Base-by-base conservation (phyloP, 2,888 invertebrate species). In the Pachliopta kotzebuea region DNA sequence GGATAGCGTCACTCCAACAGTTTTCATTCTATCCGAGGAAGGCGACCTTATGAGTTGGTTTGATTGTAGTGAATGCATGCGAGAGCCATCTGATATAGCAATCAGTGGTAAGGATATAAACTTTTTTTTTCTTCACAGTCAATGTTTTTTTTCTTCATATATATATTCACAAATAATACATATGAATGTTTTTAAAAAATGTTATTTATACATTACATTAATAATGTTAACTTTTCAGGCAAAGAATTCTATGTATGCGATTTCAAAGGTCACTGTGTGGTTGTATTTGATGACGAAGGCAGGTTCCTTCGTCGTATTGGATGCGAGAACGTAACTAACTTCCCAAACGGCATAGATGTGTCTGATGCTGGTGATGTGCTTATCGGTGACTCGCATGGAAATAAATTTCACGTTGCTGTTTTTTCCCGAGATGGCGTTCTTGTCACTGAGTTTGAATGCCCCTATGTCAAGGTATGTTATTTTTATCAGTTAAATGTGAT, bases 221-320 rank as follows among this genome's bases (percentile, higher is more conserved):
- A 42, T 42, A 31, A 37, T n/a, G n/a, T 45, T 7, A 45, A 50
- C 24, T 1, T 82, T 81, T 26, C 85, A 97, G 97, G 96, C 77
- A 96, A 96, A 82, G 97, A 97, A 86, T 98, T 97, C 86, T 99
- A 97, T 89, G 98, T 99, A 67, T 99, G 98, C 88, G 98, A 99
- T 90, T 99, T 98, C 88, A 99, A 99, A 90, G 98, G 98, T 61
- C 98, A 98, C 90, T 98, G 98, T 87, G 98, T 98, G 62, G 98
- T 98, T 29, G 98, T 98, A 57, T 98, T 98, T 85, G 97, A 96
- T 82, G 98, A 98, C 83, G 96, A 97, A 70, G 98, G 98, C 65
- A 94, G 95, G 69, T 98, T 97, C 90, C 91, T 98, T 78, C 96
- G 98, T 73, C 96, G 98, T 74, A 98, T 99, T 85, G 99, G 98